Conservation (phyloP, 2,113 vertebrate genomes). For the Limnothrissa miodon region DNA sequence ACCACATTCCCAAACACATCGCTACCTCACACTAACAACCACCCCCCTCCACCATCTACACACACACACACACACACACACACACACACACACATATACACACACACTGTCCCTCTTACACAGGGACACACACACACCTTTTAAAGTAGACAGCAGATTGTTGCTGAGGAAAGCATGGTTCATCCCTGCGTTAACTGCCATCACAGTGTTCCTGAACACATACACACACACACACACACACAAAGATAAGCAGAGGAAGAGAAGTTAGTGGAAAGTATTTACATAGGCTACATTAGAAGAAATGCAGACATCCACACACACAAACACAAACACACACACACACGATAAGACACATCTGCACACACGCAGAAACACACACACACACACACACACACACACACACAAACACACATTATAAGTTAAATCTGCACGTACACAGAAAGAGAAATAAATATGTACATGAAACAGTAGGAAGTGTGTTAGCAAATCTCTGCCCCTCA, state of each 20-base stretch:
- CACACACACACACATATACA: conserved; percentile 31
- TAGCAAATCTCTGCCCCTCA: no score
- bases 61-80: conserved; percentile 21
- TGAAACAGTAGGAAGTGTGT: no score
- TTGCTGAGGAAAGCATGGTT: conserved; percentile 83
- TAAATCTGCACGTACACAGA: no score
- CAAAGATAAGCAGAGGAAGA: conserved; percentile 28
- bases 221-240: conserved; percentile 25
- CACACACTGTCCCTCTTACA: neutral
- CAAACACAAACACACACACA: neutral
- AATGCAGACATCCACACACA: neutral
- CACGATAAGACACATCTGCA: no score
- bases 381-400: no score
- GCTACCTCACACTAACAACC: neutral
- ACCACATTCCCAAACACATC: neutral
- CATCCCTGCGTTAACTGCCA: conserved; percentile 86
- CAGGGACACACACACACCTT: conserved; percentile 76
- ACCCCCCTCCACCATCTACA: no score
- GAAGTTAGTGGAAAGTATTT: neutral
- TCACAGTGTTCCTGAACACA: conserved; percentile 84
- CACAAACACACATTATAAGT: no score
- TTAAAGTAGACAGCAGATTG: conserved; percentile 88
- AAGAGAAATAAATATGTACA: no score
- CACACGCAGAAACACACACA: no score
- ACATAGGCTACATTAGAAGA: neutral